These are phyloP conservation scores for Calephelis perditalis DNA, from an alignment of 2,888 invertebrate species.

Conservation along the genomic window DNA sequence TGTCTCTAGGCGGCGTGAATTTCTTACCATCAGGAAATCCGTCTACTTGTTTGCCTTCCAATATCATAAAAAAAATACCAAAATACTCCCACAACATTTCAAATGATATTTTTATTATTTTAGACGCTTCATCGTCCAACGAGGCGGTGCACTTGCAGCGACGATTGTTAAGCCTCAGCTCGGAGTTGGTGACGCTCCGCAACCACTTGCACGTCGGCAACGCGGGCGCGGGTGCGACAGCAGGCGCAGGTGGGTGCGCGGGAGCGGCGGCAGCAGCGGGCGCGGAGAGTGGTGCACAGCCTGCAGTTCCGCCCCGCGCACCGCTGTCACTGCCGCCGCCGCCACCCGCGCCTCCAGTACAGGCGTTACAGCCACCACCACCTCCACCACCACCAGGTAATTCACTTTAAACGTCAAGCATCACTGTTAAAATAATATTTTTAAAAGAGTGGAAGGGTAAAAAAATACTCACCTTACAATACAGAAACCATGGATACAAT, in stretches of 20 bases:
- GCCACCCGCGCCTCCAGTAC: conserved; percentile 46
- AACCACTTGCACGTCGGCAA: conserved; percentile 90
- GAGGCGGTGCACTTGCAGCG: conserved; percentile 96
- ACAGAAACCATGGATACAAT: too few species aligned
- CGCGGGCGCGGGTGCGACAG: conserved; percentile 71
- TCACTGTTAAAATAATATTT: too few species aligned
- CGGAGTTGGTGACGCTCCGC: conserved; percentile 93
- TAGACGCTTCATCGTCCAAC: conserved; percentile 96
- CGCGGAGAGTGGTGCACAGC: conserved; percentile 42
- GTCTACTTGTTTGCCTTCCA: too few species aligned
- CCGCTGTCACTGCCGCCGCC: conserved; percentile 53
- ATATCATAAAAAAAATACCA: too few species aligned
- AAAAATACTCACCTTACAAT: too few species aligned
- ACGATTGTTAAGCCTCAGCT: conserved; percentile 92
- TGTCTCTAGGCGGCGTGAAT: too few species aligned
- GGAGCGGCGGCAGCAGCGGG: conserved; percentile 30
- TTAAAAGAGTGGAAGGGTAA: too few species aligned
- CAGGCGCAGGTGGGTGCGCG: conserved; percentile 33
- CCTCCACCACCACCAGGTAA: conserved; percentile 52
- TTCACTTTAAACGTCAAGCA: not conserved
- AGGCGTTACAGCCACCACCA: conserved; percentile 50
- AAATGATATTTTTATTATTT: conserved; percentile 34
- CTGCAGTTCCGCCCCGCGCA: conserved; percentile 42
- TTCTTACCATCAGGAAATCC: too few species aligned
- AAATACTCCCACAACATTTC: not conserved